Conservation (phyloP, 2,888 invertebrate genomes). For the Chydorus sphaericus region DNA sequence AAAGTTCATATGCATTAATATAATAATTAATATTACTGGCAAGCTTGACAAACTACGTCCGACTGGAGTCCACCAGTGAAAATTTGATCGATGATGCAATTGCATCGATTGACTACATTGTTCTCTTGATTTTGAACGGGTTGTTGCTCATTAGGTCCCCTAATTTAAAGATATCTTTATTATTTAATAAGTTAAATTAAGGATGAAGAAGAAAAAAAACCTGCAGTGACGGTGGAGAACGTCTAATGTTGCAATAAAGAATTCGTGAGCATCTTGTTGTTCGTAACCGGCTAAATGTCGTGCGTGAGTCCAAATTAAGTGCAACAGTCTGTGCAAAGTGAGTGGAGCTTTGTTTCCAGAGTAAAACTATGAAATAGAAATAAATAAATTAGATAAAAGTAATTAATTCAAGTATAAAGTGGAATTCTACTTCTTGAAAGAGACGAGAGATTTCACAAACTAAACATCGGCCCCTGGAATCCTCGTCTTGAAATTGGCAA, state of each 20-base stretch:
- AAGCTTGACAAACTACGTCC: slow-evolving; percentile 88
- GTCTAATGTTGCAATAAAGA: slow-evolving; percentile 88
- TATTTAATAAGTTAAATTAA: neutral
- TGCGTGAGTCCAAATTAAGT: slow-evolving; percentile 94
- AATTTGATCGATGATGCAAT: slow-evolving; percentile 93
- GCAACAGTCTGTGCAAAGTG: slow-evolving; percentile 73
- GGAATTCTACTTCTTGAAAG: slow-evolving; percentile 66
- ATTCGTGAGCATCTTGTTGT: slow-evolving; percentile 98
- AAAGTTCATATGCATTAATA: neutral
- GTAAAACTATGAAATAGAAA: slow-evolving; percentile 57
- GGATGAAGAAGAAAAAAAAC: neutral
- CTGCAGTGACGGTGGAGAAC: slow-evolving; percentile 70
- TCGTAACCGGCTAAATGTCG: slow-evolving; percentile 86
- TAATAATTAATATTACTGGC: slow-evolving; percentile 45
- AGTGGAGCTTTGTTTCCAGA: slow-evolving; percentile 76
- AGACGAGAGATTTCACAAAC: slow-evolving; percentile 90
- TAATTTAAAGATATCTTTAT: neutral
- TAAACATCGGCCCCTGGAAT: slow-evolving; percentile 70
- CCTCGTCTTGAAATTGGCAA: slow-evolving; percentile 47
- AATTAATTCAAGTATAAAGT: neutral
- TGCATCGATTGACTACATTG: slow-evolving; percentile 38
- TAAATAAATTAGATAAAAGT: neutral
- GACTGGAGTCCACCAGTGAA: slow-evolving; percentile 93
- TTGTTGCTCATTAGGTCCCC: slow-evolving; percentile 4
- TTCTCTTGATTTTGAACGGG: slow-evolving; percentile 10